Evolutionary conservation across 2,888 invertebrate genomes (phyloP).

Genomic region (Sinodicranocentrus sp.): DNA sequence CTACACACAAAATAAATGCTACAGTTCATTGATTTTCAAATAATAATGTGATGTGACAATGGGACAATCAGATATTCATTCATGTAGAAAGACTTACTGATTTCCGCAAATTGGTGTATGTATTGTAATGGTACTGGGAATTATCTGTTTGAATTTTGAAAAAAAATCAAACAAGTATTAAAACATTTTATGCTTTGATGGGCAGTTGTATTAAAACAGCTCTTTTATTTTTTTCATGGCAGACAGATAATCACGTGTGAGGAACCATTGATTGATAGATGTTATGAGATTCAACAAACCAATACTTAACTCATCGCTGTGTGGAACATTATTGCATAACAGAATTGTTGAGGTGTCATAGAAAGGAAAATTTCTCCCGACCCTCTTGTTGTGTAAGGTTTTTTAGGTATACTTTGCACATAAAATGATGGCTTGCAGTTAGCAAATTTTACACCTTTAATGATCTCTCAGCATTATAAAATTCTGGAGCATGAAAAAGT

Average conservation of each 20-base stretch:
- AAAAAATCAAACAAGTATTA: too few relatives aligned
- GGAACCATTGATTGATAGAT: neutral
- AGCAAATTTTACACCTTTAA: too few relatives aligned
- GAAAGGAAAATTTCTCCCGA: too few relatives aligned
- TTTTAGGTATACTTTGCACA: too few relatives aligned
- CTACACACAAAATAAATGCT: neutral
- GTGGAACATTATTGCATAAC: too few relatives aligned
- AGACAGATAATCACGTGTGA: neutral
- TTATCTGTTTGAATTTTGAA: neutral
- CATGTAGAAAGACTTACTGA: neutral
- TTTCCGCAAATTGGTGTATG: neutral
- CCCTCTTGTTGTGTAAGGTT: too few relatives aligned
- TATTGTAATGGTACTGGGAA: neutral
- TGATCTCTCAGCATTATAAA: too few relatives aligned
- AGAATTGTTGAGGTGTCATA: too few relatives aligned
- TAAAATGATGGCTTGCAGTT: too few relatives aligned
- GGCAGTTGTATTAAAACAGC: neutral
- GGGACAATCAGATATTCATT: neutral
- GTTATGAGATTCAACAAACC: neutral
- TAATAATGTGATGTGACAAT: neutral
- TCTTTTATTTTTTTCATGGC: neutral
- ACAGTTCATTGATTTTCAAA: neutral
- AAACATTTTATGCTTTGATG: too few relatives aligned
- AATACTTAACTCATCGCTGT: too few relatives aligned
- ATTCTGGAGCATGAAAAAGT: too few relatives aligned